Conservation (phyloP, 2,113 vertebrate genomes). For the Brienomyrus brachyistius region DNA sequence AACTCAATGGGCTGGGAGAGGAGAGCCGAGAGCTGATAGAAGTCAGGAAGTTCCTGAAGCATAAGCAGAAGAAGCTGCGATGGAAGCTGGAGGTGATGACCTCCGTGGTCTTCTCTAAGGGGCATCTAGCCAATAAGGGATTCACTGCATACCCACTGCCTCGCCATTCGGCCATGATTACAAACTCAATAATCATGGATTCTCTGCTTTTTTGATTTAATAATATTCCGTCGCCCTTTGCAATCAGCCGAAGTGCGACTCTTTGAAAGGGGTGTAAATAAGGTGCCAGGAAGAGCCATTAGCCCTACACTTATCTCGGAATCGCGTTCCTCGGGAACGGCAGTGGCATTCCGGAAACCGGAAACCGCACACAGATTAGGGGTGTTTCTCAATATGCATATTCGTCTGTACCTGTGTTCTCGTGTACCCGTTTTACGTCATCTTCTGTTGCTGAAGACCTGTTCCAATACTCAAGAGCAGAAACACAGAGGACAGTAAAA, state of each 20-base stretch:
- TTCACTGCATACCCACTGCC: too few species aligned
- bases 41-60: constrained; percentile 55
- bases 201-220: not conserved
- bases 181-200: not conserved
- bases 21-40: constrained; percentile 43
- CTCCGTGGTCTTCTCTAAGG: not conserved
- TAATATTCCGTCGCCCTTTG: not conserved
- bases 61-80: constrained; percentile 58
- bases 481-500: too few species aligned
- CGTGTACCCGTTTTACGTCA: too few species aligned
- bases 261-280: not conserved
- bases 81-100: constrained; percentile 65
- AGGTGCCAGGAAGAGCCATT: not conserved
- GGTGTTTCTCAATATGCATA: too few species aligned
- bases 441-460: too few species aligned
- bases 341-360: not conserved
- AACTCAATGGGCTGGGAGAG: constrained; percentile 41
- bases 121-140: not conserved
- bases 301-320: not conserved
- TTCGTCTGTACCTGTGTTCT: too few species aligned
- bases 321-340: not conserved
- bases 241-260: not conserved
- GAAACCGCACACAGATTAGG: too few species aligned
- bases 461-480: too few species aligned
- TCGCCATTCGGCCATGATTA: not conserved